Conservation (phyloP, 2,888 invertebrate genomes). For the Odontothrips loti region DNA sequence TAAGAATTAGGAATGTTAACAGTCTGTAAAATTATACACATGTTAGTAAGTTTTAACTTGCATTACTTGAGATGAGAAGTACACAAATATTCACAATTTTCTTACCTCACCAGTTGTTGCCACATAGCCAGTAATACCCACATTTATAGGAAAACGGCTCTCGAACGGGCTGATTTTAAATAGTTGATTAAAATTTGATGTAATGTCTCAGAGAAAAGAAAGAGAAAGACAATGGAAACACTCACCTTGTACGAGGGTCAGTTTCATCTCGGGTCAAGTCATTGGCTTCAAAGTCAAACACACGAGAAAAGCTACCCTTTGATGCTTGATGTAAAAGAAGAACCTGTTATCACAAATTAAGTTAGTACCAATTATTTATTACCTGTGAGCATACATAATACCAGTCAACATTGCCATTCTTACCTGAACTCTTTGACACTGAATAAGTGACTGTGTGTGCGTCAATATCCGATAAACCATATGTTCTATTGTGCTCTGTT, state of each 20-base stretch:
- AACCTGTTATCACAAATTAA: conserved; percentile 53
- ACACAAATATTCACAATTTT: conserved; percentile 30
- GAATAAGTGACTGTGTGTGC: conserved; percentile 89
- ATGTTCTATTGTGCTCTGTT: conserved; percentile 93
- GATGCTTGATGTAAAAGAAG: conserved; percentile 85
- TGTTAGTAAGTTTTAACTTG: conserved; percentile 23
- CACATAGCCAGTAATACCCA: conserved; percentile 91
- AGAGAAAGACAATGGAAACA: conserved; percentile 35
- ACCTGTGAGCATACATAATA: not conserved
- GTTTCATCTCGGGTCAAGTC: conserved; percentile 79
- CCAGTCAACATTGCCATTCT: conserved; percentile 38
- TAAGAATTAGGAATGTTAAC: conserved; percentile 89
- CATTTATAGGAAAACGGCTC: conserved; percentile 89
- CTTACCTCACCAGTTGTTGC: conserved; percentile 91
- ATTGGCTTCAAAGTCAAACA: conserved; percentile 88
- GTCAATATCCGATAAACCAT: conserved; percentile 90
- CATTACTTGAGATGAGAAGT: conserved; percentile 9
- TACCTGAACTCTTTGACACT: conserved; percentile 92
- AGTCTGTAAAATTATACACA: conserved; percentile 57
- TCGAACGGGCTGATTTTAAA: conserved; percentile 68
- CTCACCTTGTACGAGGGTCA: conserved; percentile 68
- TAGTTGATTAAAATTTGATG: conserved; percentile 32
- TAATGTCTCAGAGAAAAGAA: conserved; percentile 33
- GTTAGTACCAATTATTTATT: not conserved
- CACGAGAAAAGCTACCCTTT: conserved; percentile 87